Percentiles rank a stretch among this genome's conserved stretches.
Evolutionary conservation across 2,797 vertebrate genomes (phyloP).

Genomic region (Buceros bicornis): DNA sequence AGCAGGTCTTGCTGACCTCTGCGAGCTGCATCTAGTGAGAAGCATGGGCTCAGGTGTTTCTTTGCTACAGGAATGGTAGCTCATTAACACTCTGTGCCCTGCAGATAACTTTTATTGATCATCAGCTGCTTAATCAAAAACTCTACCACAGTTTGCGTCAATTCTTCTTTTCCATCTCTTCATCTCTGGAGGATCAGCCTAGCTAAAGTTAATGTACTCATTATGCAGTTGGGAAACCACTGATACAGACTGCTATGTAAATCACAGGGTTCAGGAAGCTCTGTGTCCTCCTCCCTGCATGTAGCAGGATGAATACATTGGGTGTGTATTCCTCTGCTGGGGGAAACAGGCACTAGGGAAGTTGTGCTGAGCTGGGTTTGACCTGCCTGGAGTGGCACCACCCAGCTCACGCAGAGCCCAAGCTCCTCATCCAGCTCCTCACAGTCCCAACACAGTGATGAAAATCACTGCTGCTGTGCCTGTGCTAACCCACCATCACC

Average conservation of each 20-base stretch:
- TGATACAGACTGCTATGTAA: not conserved
- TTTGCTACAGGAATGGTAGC: not conserved
- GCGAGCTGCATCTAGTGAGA: not conserved
- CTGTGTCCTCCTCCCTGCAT: not conserved
- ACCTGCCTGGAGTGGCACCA: not conserved
- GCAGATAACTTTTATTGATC: slow-evolving; percentile 71
- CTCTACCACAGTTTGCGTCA: slow-evolving; percentile 43
- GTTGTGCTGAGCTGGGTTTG: not conserved
- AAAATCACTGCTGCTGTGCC: not conserved
- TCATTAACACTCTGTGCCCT: slow-evolving; percentile 59
- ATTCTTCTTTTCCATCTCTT: slow-evolving; percentile 53
- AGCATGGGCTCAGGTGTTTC: not conserved
- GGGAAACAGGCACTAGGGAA: not conserved
- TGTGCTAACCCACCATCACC: not conserved
- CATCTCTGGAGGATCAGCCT: slow-evolving; percentile 24
- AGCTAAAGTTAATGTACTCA: slow-evolving; percentile 43
- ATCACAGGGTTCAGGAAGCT: not conserved
- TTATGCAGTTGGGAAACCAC: slow-evolving; percentile 27
- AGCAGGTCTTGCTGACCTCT: not conserved
- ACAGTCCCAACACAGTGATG: rapidly evolving
- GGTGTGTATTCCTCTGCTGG: not conserved
- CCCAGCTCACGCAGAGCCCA: not conserved
- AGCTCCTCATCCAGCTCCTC: not conserved
- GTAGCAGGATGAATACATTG: not conserved
- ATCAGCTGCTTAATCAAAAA: slow-evolving; percentile 67